These are phyloP conservation scores for Tenodera sinensis DNA, from an alignment of 2,888 invertebrate genomes.

Conservation along the genomic window DNA sequence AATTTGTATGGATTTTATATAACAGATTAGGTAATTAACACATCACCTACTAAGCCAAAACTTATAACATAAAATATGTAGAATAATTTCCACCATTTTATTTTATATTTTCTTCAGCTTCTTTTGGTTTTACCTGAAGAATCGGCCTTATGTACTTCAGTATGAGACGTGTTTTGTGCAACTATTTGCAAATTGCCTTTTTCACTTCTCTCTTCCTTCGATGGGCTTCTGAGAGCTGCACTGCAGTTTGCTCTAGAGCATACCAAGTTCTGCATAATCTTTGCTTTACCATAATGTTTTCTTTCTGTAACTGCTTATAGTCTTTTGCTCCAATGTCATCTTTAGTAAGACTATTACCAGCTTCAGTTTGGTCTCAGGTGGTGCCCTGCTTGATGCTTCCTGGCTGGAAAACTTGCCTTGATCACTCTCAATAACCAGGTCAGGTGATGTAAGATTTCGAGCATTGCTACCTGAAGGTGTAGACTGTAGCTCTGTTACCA, in stretches of 20 bases:
- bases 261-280: slow-evolving; percentile 67
- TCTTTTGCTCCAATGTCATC: not conserved
- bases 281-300: slow-evolving; percentile 67
- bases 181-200: slow-evolving; percentile 76
- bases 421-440: slow-evolving; percentile 87
- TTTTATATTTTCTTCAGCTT: not conserved
- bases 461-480: not conserved
- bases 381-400: slow-evolving; percentile 51
- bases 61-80: not conserved
- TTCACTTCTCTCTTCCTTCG: slow-evolving; percentile 78
- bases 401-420: slow-evolving; percentile 60
- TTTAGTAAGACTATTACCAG: not conserved
- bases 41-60: not conserved
- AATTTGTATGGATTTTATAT: not conserved
- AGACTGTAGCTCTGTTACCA: slow-evolving; percentile 14
- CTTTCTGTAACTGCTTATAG: slow-evolving; percentile 48
- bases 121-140: not conserved
- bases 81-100: not conserved
- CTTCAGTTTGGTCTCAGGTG: not conserved
- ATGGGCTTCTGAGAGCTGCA: slow-evolving; percentile 71
- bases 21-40: not conserved
- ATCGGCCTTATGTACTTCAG: slow-evolving; percentile 71
- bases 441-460: slow-evolving; percentile 61
- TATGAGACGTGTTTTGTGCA: slow-evolving; percentile 74
- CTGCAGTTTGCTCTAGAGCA: slow-evolving; percentile 72